phyloP scores from a whole-genome alignment of 1,140 invertebrate species.

The Papilio polyxenes region DNA sequence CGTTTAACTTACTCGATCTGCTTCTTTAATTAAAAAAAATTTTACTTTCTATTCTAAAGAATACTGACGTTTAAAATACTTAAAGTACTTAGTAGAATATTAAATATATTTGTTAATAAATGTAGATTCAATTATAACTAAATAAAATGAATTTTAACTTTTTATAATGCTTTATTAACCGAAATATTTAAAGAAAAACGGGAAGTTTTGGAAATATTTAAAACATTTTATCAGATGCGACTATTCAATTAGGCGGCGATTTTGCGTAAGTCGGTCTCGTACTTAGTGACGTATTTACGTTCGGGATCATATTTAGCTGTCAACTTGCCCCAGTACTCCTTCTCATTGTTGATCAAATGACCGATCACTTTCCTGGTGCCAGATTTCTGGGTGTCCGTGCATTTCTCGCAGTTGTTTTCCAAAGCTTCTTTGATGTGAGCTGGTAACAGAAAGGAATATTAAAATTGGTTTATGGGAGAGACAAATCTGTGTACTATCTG shows the following conservation, averaged over 20 bases:
- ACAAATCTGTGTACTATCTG: too few species aligned
- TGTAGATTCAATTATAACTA: too few species aligned
- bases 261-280: slow-evolving; percentile 68
- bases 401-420: slow-evolving; percentile 83
- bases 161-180: slow-evolving; percentile 32
- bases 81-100: too few species aligned
- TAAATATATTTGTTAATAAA: too few species aligned
- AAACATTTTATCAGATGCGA: not conserved
- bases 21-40: too few species aligned
- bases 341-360: slow-evolving; percentile 81
- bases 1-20: too few species aligned
- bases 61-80: too few species aligned
- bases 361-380: slow-evolving; percentile 81
- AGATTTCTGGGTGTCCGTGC: slow-evolving; percentile 82
- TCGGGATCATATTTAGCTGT: slow-evolving; percentile 83
- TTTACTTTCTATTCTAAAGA: too few species aligned
- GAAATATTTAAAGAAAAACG: slow-evolving; percentile 5
- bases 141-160: not conserved
- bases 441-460: slow-evolving; percentile 50
- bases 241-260: slow-evolving; percentile 41
- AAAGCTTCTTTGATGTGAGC: slow-evolving; percentile 83
- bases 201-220: slow-evolving; percentile 17
- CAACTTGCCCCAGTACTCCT: slow-evolving; percentile 82
- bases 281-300: slow-evolving; percentile 72
- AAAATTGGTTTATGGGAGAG: not conserved